Percentiles rank a stretch among this genome's conserved stretches.
These are phyloP conservation scores for Protosalanx chinensis DNA, from an alignment of 2,797 vertebrate species.

Conservation along the genomic window DNA sequence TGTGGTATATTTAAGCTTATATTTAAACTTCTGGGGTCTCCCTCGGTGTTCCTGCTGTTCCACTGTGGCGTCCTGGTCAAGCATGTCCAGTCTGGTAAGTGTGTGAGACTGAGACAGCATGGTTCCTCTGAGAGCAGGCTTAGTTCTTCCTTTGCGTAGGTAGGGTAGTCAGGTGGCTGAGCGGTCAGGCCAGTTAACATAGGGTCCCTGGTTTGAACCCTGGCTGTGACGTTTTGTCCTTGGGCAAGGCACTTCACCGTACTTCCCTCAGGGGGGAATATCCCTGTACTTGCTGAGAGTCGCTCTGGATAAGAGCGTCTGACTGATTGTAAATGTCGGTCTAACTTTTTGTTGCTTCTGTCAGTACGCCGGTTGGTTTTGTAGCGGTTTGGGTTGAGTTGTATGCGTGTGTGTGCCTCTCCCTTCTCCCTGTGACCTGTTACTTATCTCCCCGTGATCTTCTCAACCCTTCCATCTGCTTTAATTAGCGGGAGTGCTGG, in stretches of 20 bases:
- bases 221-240: no score
- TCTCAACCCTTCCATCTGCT: constrained; percentile 67
- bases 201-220: no score
- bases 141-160: neutral
- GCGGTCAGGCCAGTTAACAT: neutral
- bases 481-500: constrained; percentile 68
- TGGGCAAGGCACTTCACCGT: no score
- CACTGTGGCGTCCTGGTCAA: neutral
- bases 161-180: no score
- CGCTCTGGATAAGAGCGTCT: neutral
- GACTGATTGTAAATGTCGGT: neutral
- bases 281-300: no score
- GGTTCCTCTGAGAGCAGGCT: neutral
- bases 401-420: constrained; percentile 20
- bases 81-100: neutral
- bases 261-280: no score
- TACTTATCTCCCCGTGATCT: constrained; percentile 16
- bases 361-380: neutral
- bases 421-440: constrained; percentile 28
- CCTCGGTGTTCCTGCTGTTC: neutral
- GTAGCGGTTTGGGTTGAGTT: constrained; percentile 29
- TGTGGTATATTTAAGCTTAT: neutral
- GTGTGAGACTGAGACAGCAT: neutral
- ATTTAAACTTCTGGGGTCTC: neutral
- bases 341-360: neutral